Evolutionary conservation across 1,140 invertebrate species (phyloP), one percentile per base, ranked within the genome.

Genomic region (Triops longicaudatus): DNA sequence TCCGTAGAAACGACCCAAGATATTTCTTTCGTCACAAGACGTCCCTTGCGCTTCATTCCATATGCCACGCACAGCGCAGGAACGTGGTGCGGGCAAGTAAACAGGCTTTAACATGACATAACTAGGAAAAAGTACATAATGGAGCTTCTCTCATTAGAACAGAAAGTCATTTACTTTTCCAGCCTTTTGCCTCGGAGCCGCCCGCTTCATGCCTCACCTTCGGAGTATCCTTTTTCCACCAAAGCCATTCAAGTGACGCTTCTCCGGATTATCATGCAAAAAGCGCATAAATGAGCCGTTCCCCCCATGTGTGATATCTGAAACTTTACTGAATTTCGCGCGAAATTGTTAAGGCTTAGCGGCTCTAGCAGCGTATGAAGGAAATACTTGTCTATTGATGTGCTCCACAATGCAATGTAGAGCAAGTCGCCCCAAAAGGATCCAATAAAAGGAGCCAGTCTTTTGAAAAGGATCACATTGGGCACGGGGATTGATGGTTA

Each of bases 401-500:
- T 22, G 50, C 22, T 63, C 50, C 50, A 63, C n/a, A 22, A 63
- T 63, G 50, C 50, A 63, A 63, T 63, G n/a, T 22, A 63, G 50
- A 63, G 50, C 50, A 63, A 63, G 50, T 63, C 50, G 50, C 22
- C 22, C 50, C 6, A 22, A 63, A 63, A 22, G 14, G 50, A 17
- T 6, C 14, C 50, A 10, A 63, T 12, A 12, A 63, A 63, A 22
- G 14, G 50, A 14, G 50, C 10, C 50, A 9, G 50, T 1, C 14
- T 17, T 63, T 63, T 63, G 10, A 5, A 63, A 63, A 63, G 50
- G 50, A 63, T 63, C 50, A 17, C 50, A 63, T 22, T 37, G 50
- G 50, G 50, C 50, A 63, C 50, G 50, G 50, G 50, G 50, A 63
- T 63, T 63, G 50, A 63, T 63, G 50, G 50, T 63, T 63, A 63